A percentile compares a stretch with the other conserved stretches of the same genome.
These are phyloP conservation scores for Ameiurus melas DNA, from an alignment of 2,113 vertebrate species.

Conservation along the genomic window DNA sequence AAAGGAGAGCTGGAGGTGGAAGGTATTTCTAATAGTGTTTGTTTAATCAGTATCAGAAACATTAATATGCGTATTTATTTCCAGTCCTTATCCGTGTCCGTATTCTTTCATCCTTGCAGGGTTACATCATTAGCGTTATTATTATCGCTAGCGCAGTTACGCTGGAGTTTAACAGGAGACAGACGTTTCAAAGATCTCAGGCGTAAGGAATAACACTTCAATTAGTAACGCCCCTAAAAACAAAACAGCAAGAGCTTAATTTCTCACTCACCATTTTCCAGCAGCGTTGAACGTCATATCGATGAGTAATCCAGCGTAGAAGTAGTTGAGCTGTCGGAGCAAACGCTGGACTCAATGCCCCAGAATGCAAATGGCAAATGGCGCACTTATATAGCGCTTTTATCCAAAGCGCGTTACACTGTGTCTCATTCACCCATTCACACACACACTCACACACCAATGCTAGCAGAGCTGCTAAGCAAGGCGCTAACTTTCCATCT, in stretches of 20 bases:
- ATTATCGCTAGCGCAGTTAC: not conserved
- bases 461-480: too few relatives aligned
- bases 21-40: slow-evolving; percentile 65
- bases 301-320: not conserved
- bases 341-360: not conserved
- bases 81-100: too few relatives aligned
- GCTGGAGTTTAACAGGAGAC: not conserved
- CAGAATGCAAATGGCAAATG: not conserved
- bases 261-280: not conserved
- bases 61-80: too few relatives aligned
- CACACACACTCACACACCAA: too few relatives aligned
- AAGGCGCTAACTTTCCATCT: too few relatives aligned
- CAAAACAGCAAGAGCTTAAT: not conserved
- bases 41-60: not conserved
- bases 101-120: too few relatives aligned
- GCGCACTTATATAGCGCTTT: too few relatives aligned
- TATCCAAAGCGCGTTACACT: too few relatives aligned
- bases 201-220: not conserved
- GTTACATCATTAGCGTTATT: not conserved
- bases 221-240: not conserved
- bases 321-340: not conserved
- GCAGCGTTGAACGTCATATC: not conserved
- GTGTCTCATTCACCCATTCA: too few relatives aligned
- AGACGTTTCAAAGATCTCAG: not conserved
- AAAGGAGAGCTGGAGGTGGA: slow-evolving; percentile 86